Base-by-base conservation (phyloP, 2,113 vertebrate genomes). In the Erythrolamprus reginae region DNA sequence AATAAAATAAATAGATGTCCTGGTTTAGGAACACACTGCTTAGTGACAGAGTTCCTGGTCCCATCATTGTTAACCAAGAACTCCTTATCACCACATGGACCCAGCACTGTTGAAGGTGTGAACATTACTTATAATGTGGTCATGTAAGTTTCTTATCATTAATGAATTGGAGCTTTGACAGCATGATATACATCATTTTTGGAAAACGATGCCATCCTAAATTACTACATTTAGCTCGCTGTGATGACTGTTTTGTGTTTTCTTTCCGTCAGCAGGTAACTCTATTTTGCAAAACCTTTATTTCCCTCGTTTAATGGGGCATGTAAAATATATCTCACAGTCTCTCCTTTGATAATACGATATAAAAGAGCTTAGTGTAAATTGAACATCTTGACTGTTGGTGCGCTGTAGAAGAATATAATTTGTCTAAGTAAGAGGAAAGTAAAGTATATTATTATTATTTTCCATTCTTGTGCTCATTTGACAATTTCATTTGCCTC, bases 211-310 rank as follows among this genome's bases (percentile, higher is more conserved):
- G 42, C 1, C 88, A 52, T 86, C 50, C 88, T 95, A 95, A 96
- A 95, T 96, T 94, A 94, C 23, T 10, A 38, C 47, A 5, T 86
- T 93, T n/a, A 89, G 45, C 82, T 95, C 83, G 24, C 53, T 94
- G 84, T 96, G 88, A 91, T 91, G 94, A 89, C 86, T 23, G 12
- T 93, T 95, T 91, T 95, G 88, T 96, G 89, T 87, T 94, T 96
- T 95, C 90, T 90, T 95, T 94, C 89, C 84, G 93, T 95, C 92
- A 95, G 95, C 96, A 96, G 88, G 88, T 91, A 96, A 96, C 97
- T 96, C 92, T 23, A 51, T 93, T 96, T 94, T 95, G 89, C 93
- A 92, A 93, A 94, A 88, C 96, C 89, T 96, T 97, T 96, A 94
- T 96, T 86, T 93, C 86, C 90, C 86, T 3, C 2, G 88, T 95